Base-by-base conservation (phyloP, 2,113 vertebrate species). In the Numenius arquata region DNA sequence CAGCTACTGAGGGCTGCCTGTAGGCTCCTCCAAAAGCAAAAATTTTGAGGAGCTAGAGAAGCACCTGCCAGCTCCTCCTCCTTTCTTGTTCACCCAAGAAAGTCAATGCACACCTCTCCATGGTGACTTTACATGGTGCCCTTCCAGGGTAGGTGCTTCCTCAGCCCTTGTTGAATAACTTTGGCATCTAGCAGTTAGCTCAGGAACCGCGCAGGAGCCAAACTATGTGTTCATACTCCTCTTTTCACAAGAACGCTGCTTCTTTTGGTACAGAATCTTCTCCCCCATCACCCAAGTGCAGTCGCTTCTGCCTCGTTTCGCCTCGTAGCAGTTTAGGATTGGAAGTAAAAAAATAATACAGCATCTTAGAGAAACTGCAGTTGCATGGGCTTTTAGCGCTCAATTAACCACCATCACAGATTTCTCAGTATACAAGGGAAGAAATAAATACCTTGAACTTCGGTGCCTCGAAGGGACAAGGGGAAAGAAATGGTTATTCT, bases 361-460 rank as follows among this genome's bases (percentile, higher is more conserved):
- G 29, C 45, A n/a, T 66, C 73, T 94, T 43, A 73, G 84, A 76
- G 89, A 96, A 96, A 95, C 62, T 96, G 94, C 92, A 95, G 77
- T 76, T 6, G 8, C 62, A 73, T 0, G 5, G 77, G 58, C 59
- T 92, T 95, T 96, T 91, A 96, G 94, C 1, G 10, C 86, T 96
- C 86, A 95, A 96, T 92, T 95, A 96, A 92, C 70, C 92, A 94
- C 55, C 50, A 30, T 76, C 66, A 85, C 8, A 16, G 86, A 82
- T 41, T 91, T 82, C 74, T 48, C 48, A 76, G 86, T 68, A 34
- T 30, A 80, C 62, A 43, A 47, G 53, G 84, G 62, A 92, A 76
- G 70, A 83, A 88, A 88, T 87, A 94, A 95, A 88, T 80, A 88
- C 95, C 96, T 95, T 96, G 94, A 97, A 96, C 96, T 95, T 68